Conservation (phyloP, 2,888 invertebrate species). For the Encarsia formosa region DNA sequence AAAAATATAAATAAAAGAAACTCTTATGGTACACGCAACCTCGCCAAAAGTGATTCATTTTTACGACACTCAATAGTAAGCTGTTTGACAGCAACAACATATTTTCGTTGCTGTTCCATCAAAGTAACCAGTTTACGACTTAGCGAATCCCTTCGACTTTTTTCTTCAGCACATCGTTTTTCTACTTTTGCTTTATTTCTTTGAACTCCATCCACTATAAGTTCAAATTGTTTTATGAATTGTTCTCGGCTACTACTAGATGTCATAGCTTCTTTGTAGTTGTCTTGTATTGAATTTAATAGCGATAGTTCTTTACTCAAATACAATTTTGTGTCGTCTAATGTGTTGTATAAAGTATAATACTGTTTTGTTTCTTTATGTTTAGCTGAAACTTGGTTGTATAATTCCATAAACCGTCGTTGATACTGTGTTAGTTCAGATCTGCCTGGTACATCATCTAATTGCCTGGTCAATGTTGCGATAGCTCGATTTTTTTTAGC, state of each 20-base stretch:
- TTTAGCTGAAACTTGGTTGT: conserved; percentile 92
- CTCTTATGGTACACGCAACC: conserved; percentile 42
- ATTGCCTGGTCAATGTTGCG: conserved; percentile 73
- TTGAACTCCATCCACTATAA: conserved; percentile 85
- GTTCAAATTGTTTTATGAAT: conserved; percentile 85
- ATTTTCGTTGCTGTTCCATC: conserved; percentile 70
- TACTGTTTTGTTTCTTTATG: conserved; percentile 97
- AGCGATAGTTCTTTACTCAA: conserved; percentile 86
- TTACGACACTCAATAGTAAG: conserved; percentile 71
- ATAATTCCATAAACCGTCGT: conserved; percentile 89
- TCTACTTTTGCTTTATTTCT: conserved; percentile 74
- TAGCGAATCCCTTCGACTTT: conserved; percentile 63
- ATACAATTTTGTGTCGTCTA: conserved; percentile 91
- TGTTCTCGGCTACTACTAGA: conserved; percentile 77
- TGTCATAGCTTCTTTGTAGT: conserved; percentile 82
- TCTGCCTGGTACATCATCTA: conserved; percentile 90
- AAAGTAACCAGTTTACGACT: conserved; percentile 59
- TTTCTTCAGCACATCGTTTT: conserved; percentile 62
- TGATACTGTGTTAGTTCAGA: conserved; percentile 95
- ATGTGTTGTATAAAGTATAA: conserved; percentile 91
- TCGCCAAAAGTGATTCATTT: conserved; percentile 60
- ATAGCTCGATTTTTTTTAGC: conserved; percentile 78
- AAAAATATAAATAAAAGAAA: no score
- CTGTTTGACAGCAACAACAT: conserved; percentile 72
- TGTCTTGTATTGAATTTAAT: conserved; percentile 84